Evolutionary conservation across 2,888 invertebrate species (phyloP), one percentile per base, ranked within the genome.

Genomic region (Aricia artaxerxes): DNA sequence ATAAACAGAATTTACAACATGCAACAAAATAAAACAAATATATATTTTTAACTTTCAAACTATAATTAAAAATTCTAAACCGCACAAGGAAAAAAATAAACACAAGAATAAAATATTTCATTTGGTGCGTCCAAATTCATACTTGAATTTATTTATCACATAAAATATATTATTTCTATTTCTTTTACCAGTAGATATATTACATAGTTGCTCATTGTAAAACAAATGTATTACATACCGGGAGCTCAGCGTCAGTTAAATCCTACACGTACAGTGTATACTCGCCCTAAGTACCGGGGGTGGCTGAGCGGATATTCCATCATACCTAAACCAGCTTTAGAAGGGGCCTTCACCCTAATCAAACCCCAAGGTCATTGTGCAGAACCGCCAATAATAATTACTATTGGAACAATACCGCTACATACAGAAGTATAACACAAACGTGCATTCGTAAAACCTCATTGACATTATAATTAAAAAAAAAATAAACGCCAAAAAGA

Each of bases 261-360:
- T 53, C 76, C 35, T 57, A 76, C 49, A 49, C 24, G 7, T 13
- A 57, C 57, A 69, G 35, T 69, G 35, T 57, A 35, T 31, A 76
- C 76, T 35, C 53, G 76, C 76, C 76, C 57, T 76, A 35, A 53
- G 76, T 13, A 57, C 11, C 57, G 76, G 13, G 76, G 76, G 76
- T 76, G 76, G 76, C 53, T 35, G 16, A 80, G 81, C 83, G 84
- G 87, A 84, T 84, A 86, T 86, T 85, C 83, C 85, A 87, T 86
- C 83, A 85, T 84, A 84, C 83, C 83, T 80, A 83, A 81, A 81
- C 81, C 81, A 82, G 83, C 81, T 60, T 78, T 78, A 57, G n/a
- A 80, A 79, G 80, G 82, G 82, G 81, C 78, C 80, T 80, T 78
- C 80, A 77, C 81, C 80, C 81, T 81, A 81, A 80, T 81, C 79